Conservation (phyloP, 2,888 invertebrate species). For the Drosophila leonis region DNA sequence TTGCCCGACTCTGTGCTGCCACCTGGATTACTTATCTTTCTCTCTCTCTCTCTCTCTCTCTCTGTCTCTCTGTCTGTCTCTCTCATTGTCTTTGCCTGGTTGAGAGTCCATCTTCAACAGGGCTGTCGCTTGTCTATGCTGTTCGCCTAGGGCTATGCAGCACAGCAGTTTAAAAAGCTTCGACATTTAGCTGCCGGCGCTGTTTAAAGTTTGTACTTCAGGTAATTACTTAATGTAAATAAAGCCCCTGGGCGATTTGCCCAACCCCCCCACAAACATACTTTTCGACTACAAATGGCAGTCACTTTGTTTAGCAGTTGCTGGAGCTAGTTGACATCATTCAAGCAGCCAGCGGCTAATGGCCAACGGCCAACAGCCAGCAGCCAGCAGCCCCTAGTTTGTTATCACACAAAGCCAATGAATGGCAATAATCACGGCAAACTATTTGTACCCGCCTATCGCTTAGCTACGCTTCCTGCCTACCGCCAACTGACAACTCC, state of each 20-base stretch:
- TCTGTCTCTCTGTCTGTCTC: background rate
- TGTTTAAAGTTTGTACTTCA: slow-evolving; percentile 50
- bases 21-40: slow-evolving; percentile 46
- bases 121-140: background rate
- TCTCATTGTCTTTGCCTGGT: background rate
- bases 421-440: slow-evolving; percentile 71
- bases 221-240: slow-evolving; percentile 75
- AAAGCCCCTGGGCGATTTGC: slow-evolving; percentile 45
- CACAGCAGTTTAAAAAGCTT: slow-evolving; percentile 44
- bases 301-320: slow-evolving; percentile 30
- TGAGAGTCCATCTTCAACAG: background rate
- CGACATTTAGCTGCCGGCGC: slow-evolving; percentile 38
- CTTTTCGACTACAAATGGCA: slow-evolving; percentile 63
- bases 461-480: background rate
- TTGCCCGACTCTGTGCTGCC: slow-evolving; percentile 22
- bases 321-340: slow-evolving; percentile 12
- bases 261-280: slow-evolving; percentile 2
- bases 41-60: background rate
- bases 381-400: slow-evolving; percentile 29
- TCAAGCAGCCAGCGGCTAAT: slow-evolving; percentile 32
- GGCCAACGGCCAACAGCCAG: slow-evolving; percentile 23
- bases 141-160: slow-evolving; percentile 47
- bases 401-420: slow-evolving; percentile 65
- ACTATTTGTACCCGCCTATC: slow-evolving; percentile 43
- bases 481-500: background rate